These are phyloP conservation scores for Myiothlypis chrysogaster DNA, from an alignment of 2,797 vertebrate genomes.

Conservation along the genomic window DNA sequence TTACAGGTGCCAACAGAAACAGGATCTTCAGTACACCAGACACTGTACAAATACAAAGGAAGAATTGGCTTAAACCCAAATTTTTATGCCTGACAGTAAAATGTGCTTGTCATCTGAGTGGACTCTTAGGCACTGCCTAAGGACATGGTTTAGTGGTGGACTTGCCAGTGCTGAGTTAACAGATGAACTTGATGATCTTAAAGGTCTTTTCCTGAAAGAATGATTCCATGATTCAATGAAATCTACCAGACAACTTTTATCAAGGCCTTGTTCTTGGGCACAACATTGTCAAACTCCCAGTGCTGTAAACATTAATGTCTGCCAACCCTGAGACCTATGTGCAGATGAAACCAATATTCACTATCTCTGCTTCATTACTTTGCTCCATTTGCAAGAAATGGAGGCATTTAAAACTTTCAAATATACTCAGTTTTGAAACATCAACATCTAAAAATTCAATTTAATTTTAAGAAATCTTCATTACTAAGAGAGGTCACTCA, in stretches of 20 bases:
- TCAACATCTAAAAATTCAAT: neutral
- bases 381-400: neutral
- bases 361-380: neutral
- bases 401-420: neutral
- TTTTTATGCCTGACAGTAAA: neutral
- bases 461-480: neutral
- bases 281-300: neutral
- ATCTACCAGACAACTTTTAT: neutral
- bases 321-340: fast-evolving
- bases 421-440: neutral
- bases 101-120: neutral
- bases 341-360: neutral
- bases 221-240: neutral
- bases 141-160: neutral
- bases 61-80: neutral
- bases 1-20: neutral
- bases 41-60: neutral
- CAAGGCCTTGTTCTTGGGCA: neutral
- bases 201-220: neutral
- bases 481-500: neutral
- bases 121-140: neutral
- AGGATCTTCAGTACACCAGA: neutral
- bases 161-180: neutral
- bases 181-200: fast-evolving
- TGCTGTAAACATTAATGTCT: neutral